Base-by-base conservation (phyloP, 2,113 vertebrate species). In the Phrynosoma blainvillii region DNA sequence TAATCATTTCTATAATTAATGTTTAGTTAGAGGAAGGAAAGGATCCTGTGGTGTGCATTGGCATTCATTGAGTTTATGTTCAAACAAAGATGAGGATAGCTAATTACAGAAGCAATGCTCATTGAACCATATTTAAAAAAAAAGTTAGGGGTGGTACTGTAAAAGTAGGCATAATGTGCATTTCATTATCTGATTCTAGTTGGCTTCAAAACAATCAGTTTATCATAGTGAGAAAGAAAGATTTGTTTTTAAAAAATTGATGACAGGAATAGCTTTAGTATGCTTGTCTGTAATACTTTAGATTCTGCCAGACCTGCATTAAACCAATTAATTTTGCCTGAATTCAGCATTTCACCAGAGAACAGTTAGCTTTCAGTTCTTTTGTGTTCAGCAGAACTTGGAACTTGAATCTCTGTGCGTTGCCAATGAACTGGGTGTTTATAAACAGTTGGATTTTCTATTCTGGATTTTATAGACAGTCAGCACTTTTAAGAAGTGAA, bases 1-100 rank as follows among this genome's bases (percentile, higher is more conserved):
- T 92, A 82, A 92, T 85, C 0, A 13, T 89, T 83, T 92, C 54
- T 80, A 92, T 91, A 91, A 93, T 92, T 93, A n/a, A 95, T 92
- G 87, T 62, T 4, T 70, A 47, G 87, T 4, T 70, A 47, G 87
- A 83, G 88, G 70, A 68, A 83, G 66, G 86, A 85, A 86, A 85
- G 87, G 1, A 16, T 81, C 84, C 92, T 47, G 73, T 88, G 92
- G 88, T 87, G 86, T 77, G 54, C 77, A 83, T 81, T 91, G 75
- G 54, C 80, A 2, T 86, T 89, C 74, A 8, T 0, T 56, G 81
- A 70, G 13, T 59, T 80, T 84, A 25, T 5, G 0, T 87, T 40
- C 78, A 88, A 56, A 82, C 91, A 94, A 90, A 25, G 84, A 87
- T 87, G 70, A 88, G 79, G 82, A 0, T 1, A 85, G 85, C 79